These are phyloP conservation scores for Colinus virginianus DNA, from an alignment of 2,113 vertebrate species.

Conservation along the genomic window DNA sequence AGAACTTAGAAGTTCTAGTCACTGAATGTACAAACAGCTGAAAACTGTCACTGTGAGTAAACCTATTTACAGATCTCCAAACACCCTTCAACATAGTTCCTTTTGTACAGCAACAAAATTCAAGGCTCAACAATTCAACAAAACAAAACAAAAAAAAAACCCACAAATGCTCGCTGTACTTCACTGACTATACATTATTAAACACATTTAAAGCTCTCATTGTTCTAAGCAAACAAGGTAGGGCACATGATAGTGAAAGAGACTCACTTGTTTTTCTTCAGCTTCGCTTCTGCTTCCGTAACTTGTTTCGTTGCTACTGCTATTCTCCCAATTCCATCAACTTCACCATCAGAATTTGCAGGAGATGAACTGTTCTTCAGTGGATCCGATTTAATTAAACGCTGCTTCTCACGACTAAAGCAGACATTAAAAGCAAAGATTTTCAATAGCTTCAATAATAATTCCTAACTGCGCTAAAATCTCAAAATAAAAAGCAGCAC, in stretches of 20 bases:
- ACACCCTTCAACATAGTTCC: neutral
- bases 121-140: neutral
- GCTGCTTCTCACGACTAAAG: conserved; percentile 90
- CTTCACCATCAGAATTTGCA: conserved; percentile 77
- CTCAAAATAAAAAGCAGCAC: neutral
- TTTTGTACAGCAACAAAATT: neutral
- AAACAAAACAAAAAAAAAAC: neutral
- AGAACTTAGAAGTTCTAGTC: neutral
- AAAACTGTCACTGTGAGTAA: neutral
- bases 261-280: conserved; percentile 88
- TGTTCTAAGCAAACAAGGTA: neutral
- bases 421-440: conserved; percentile 1
- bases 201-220: neutral
- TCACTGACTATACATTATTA: neutral
- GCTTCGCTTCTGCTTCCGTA: conserved; percentile 85
- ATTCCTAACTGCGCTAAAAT: neutral
- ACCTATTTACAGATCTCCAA: neutral
- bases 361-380: conserved; percentile 72
- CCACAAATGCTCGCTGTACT: accelerated
- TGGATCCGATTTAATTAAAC: conserved; percentile 80
- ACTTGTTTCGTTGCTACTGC: conserved; percentile 82
- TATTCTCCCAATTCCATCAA: conserved; percentile 77
- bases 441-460: neutral
- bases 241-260: neutral
- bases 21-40: neutral